Percentiles rank a stretch among this genome's conserved stretches.
phyloP scores from a whole-genome alignment of 2,797 vertebrate species.

The Enteromius fasciolatus region DNA sequence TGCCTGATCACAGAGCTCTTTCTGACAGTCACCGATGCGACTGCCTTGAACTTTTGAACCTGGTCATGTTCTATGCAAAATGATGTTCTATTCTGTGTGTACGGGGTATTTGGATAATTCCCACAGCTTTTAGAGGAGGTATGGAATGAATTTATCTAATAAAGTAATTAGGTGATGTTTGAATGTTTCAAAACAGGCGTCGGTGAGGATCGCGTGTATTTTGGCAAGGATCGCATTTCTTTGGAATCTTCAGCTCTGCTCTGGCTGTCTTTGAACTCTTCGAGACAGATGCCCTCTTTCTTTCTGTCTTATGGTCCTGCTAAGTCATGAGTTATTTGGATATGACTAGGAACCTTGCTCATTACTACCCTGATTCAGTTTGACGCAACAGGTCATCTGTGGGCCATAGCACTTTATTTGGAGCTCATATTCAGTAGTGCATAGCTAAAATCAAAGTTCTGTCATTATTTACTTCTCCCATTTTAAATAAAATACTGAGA shows the following conservation, averaged over 20 bases:
- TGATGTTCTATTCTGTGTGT: neutral
- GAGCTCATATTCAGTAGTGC: neutral
- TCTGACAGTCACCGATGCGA: conserved; percentile 26
- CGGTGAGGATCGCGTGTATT: neutral
- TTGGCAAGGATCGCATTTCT: conserved; percentile 1
- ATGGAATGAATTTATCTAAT: conserved; percentile 28
- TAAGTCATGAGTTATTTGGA: conserved; percentile 1
- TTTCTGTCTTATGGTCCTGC: conserved; percentile 2
- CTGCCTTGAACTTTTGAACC: conserved; percentile 52
- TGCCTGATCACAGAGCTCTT: conserved; percentile 38
- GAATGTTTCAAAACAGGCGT: neutral
- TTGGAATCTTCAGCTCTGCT: neutral
- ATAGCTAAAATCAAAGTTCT: neutral
- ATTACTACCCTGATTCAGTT: conserved; percentile 8
- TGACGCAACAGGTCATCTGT: conserved; percentile 16
- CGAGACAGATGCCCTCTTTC: neutral
- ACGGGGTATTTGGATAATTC: conserved; percentile 31
- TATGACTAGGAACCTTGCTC: neutral
- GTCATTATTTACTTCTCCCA: neutral
- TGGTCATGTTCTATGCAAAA: conserved; percentile 12
- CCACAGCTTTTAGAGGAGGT: conserved; percentile 21
- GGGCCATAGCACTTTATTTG: neutral
- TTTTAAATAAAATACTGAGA: neutral
- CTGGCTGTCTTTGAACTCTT: conserved; percentile 4
- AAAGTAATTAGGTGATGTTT: conserved; percentile 13